phyloP scores from a whole-genome alignment of 2,888 invertebrate genomes.

The Omphaloscelis lunosa region DNA sequence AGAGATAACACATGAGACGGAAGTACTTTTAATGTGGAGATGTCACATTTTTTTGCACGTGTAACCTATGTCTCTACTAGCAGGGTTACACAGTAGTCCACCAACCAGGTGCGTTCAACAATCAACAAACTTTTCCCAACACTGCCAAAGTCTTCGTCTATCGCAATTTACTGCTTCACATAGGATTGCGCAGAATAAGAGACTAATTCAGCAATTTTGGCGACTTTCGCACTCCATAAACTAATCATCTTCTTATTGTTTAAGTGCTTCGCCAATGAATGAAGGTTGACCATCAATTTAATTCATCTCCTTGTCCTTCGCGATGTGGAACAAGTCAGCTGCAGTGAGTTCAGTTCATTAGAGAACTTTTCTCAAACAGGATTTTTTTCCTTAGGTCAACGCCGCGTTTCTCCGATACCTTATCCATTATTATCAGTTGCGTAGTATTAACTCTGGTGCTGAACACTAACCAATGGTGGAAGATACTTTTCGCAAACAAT shows the following conservation, averaged over 20 bases:
- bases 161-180: not conserved
- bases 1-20: constrained; percentile 4
- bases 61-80: not conserved
- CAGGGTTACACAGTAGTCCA: not conserved
- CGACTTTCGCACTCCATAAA: not conserved
- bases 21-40: constrained; percentile 27
- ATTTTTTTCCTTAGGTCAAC: not conserved
- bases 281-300: not conserved
- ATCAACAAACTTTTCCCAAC: not conserved
- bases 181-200: not conserved
- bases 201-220: not conserved
- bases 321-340: not conserved
- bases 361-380: not conserved
- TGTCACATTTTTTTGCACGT: not conserved
- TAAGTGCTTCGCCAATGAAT: not conserved
- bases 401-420: not conserved
- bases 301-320: not conserved
- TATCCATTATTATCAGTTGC: constrained; percentile 3
- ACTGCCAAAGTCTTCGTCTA: not conserved
- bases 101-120: not conserved
- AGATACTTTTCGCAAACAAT: constrained; percentile 1
- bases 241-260: not conserved
- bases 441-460: not conserved
- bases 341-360: not conserved
- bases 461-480: not conserved